Conservation (phyloP, 1,140 invertebrate genomes). For the Muscidifurax raptorellus region DNA sequence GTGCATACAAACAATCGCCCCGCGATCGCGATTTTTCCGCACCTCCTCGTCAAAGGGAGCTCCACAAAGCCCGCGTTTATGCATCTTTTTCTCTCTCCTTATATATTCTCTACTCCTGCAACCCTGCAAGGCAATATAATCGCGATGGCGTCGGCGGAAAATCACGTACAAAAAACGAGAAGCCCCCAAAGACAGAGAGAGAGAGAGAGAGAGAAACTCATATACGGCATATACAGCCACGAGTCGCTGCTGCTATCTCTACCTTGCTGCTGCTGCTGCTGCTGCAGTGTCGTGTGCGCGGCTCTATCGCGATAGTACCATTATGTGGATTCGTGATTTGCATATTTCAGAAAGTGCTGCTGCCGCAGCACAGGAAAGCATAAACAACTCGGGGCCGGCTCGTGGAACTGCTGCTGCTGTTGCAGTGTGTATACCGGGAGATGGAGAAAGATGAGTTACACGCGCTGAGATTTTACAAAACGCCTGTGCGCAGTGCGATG, state of each 20-base stretch:
- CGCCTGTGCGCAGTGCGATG: neutral
- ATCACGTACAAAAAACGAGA: conserved; percentile 15
- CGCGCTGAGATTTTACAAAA: conserved; percentile 57
- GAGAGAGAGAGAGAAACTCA: neutral
- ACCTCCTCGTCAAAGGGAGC: neutral
- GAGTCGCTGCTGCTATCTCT: conserved; percentile 2
- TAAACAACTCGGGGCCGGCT: conserved; percentile 66
- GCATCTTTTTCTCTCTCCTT: conserved; percentile 27
- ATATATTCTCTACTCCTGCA: conserved; percentile 34
- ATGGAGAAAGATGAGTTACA: conserved; percentile 66
- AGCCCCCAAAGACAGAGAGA: neutral
- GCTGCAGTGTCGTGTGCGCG: neutral
- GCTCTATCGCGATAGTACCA: conserved; percentile 68
- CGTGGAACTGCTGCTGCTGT: conserved; percentile 56
- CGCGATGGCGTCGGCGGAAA: conserved; percentile 42
- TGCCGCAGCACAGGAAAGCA: conserved; percentile 67
- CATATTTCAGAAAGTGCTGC: conserved; percentile 70
- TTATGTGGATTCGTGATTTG: conserved; percentile 71
- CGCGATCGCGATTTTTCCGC: neutral
- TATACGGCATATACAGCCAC: neutral
- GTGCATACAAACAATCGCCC: neutral
- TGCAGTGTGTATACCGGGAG: conserved; percentile 52
- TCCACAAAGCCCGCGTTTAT: neutral
- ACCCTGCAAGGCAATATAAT: neutral
- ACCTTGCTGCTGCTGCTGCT: neutral